phyloP scores from a whole-genome alignment of 2,113 vertebrate species.

The Halcyon senegalensis region DNA sequence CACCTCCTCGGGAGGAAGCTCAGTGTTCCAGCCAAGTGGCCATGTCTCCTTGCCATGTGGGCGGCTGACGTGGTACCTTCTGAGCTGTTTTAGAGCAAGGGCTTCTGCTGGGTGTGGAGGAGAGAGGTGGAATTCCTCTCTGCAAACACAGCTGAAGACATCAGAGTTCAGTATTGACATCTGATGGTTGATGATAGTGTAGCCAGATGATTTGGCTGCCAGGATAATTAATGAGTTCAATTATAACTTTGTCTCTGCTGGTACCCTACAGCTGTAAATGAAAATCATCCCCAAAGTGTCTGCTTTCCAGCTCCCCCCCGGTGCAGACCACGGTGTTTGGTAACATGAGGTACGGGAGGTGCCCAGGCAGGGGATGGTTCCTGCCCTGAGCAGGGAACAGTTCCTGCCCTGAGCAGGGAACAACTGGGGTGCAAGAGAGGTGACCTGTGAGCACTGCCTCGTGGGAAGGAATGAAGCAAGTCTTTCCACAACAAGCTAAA shows the following conservation, averaged over 20 bases:
- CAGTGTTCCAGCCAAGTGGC: background rate
- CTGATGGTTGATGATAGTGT: background rate
- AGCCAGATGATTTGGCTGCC: background rate
- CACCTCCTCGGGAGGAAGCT: background rate
- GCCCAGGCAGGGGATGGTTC: background rate
- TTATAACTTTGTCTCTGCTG: background rate
- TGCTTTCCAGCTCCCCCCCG: background rate
- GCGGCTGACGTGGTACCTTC: background rate
- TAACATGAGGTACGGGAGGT: background rate
- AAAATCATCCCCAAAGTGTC: background rate
- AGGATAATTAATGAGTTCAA: background rate
- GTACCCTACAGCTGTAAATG: background rate
- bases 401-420: background rate
- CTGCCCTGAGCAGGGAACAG: background rate
- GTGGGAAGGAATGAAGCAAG: background rate
- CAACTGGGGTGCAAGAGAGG: background rate
- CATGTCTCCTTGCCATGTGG: rapidly evolving
- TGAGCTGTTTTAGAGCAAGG: background rate
- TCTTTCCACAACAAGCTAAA: background rate
- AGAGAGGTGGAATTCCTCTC: background rate
- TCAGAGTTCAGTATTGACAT: background rate
- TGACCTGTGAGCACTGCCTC: background rate
- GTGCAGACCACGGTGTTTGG: background rate
- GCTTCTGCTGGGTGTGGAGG: background rate
- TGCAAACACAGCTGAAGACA: background rate